Evolutionary conservation across 2,113 vertebrate genomes (phyloP).

Genomic region (Pseudonaja textilis): DNA sequence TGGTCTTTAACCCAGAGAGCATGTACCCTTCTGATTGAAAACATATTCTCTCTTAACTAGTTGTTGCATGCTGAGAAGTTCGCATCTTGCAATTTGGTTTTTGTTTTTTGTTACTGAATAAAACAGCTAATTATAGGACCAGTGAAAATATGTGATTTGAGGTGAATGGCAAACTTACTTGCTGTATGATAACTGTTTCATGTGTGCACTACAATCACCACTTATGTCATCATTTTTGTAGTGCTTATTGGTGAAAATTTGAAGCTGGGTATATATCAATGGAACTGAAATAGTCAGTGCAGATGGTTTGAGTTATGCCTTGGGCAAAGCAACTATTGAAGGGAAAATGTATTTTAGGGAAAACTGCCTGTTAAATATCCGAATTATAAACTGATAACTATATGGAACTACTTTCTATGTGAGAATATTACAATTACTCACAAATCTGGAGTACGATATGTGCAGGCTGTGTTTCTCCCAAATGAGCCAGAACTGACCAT

Average conservation of each 20-base stretch:
- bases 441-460: conserved; percentile 22
- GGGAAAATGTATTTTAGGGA: conserved; percentile 15
- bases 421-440: conserved; percentile 50
- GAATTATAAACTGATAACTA: conserved; percentile 30
- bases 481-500: conserved; percentile 26
- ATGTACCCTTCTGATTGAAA: background rate
- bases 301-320: background rate
- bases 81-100: background rate
- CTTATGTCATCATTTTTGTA: background rate
- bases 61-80: background rate
- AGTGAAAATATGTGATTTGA: background rate
- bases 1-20: background rate
- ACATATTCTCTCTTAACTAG: background rate
- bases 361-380: conserved; percentile 6
- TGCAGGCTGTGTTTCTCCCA: background rate
- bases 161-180: background rate
- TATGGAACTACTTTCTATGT: conserved; percentile 48
- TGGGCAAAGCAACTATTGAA: background rate
- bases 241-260: background rate
- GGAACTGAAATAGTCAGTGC: background rate
- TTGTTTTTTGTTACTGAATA: background rate
- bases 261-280: background rate
- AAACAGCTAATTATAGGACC: background rate
- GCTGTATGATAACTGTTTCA: background rate
- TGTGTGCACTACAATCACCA: background rate